Conservation (phyloP, 2,888 invertebrate species). For the Apotomis capreana region DNA sequence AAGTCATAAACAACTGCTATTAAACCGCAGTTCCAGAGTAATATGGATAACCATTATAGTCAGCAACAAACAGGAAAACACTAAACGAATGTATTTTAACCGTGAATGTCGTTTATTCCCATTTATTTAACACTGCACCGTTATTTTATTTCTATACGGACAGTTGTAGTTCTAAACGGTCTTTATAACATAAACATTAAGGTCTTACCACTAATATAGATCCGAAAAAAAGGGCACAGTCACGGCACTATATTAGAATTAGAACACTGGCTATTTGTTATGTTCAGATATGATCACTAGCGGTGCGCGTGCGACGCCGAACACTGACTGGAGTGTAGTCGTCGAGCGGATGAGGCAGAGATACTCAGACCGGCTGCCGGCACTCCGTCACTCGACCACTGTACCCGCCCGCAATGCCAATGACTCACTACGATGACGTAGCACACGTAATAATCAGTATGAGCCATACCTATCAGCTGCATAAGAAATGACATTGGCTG, state of each 20-base stretch:
- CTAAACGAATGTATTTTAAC: neutral
- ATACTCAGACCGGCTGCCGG: slow-evolving; percentile 66
- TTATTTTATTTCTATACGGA: slow-evolving; percentile 9
- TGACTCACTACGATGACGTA: slow-evolving; percentile 58
- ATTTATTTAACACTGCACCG: slow-evolving; percentile 20
- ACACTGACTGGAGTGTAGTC: slow-evolving; percentile 60
- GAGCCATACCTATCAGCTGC: slow-evolving; percentile 34
- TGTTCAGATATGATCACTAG: slow-evolving; percentile 68
- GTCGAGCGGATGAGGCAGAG: slow-evolving; percentile 69
- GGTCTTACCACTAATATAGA: slow-evolving; percentile 29
- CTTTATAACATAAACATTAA: neutral
- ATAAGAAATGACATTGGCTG: slow-evolving; percentile 32
- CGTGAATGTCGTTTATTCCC: slow-evolving; percentile 16
- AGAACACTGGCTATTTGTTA: slow-evolving; percentile 66
- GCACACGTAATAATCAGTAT: slow-evolving; percentile 36
- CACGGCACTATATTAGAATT: slow-evolving; percentile 58
- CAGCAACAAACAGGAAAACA: slow-evolving; percentile 32
- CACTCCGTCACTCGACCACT: slow-evolving; percentile 62
- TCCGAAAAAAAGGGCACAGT: slow-evolving; percentile 50
- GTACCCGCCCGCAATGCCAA: slow-evolving; percentile 44
- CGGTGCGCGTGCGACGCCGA: slow-evolving; percentile 70
- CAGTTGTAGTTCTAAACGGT: neutral
- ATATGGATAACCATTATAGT: slow-evolving; percentile 17
- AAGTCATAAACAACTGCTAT: slow-evolving; percentile 22
- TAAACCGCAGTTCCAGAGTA: slow-evolving; percentile 17